These are phyloP conservation scores for Tetropium fuscum DNA, from an alignment of 2,888 invertebrate species.

Conservation along the genomic window DNA sequence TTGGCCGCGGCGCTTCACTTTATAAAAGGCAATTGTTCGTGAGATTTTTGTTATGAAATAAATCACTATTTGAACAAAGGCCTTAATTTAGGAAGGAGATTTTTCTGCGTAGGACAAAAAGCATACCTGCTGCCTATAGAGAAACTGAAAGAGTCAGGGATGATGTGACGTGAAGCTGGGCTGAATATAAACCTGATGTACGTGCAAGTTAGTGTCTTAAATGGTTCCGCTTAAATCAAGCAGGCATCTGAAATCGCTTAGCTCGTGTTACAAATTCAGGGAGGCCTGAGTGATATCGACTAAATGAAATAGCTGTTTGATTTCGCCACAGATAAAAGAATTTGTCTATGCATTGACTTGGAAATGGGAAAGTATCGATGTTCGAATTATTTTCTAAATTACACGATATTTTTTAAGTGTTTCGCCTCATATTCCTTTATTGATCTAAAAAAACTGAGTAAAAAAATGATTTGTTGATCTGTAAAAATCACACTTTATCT, in stretches of 20 bases:
- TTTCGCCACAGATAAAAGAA: too few relatives aligned
- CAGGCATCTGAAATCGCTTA: not conserved
- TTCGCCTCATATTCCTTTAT: too few relatives aligned
- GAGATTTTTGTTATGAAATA: not conserved
- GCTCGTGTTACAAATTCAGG: not conserved
- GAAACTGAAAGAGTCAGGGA: slow-evolving; percentile 13
- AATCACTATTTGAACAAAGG: not conserved
- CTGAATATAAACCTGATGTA: slow-evolving; percentile 8
- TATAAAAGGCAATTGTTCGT: too few relatives aligned
- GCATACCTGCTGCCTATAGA: slow-evolving; percentile 13
- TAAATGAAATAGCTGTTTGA: too few relatives aligned
- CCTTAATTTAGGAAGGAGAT: not conserved
- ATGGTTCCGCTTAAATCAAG: slow-evolving; percentile 1
- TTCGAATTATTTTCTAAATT: too few relatives aligned
- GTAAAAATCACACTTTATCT: too few relatives aligned
- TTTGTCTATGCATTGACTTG: too few relatives aligned
- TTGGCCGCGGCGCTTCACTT: not conserved
- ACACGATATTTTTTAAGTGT: too few relatives aligned
- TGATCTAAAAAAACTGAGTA: too few relatives aligned
- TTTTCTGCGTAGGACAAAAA: slow-evolving; percentile 9
- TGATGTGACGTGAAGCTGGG: slow-evolving; percentile 12
- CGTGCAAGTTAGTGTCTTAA: slow-evolving; percentile 3
- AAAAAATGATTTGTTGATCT: too few relatives aligned
- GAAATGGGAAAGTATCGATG: too few relatives aligned
- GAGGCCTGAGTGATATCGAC: not conserved